Evolutionary conservation across 2,888 invertebrate species (phyloP).

Genomic region (Pammene fasciana): DNA sequence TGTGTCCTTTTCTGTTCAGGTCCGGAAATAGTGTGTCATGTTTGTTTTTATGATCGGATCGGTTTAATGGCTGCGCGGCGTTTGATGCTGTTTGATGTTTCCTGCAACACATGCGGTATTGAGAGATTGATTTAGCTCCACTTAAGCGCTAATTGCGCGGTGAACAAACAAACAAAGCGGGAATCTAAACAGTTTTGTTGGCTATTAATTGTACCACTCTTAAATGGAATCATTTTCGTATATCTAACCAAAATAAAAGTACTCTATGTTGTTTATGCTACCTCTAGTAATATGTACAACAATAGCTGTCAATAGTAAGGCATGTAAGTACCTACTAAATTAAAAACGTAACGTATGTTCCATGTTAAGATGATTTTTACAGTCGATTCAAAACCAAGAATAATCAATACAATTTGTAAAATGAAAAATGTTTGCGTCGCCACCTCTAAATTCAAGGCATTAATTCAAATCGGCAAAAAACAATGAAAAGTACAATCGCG

Average conservation of each 20-base stretch:
- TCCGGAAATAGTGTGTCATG: conserved; percentile 72
- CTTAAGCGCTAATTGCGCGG: conserved; percentile 40
- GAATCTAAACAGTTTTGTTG: conserved; percentile 29
- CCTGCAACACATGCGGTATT: conserved; percentile 70
- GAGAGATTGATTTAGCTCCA: conserved; percentile 45
- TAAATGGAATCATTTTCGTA: conserved; percentile 7
- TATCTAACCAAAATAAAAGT: background rate
- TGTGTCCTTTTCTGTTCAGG: conserved; percentile 61
- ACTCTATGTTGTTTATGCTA: background rate
- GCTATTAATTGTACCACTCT: conserved; percentile 23
- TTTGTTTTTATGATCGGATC: conserved; percentile 79
- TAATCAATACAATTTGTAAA: background rate
- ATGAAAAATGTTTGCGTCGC: background rate
- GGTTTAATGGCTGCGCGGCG: conserved; percentile 67
- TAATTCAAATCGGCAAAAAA: conserved; percentile 27
- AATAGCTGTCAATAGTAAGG: too few relatives aligned
- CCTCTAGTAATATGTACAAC: too few relatives aligned
- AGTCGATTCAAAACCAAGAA: background rate
- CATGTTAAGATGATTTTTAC: background rate
- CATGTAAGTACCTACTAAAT: too few relatives aligned
- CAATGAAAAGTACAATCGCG: conserved; percentile 40
- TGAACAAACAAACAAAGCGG: conserved; percentile 34
- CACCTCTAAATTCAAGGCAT: conserved; percentile 23
- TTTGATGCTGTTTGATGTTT: conserved; percentile 68
- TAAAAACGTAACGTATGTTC: too few relatives aligned